These are phyloP conservation scores for Mylabris sibirica DNA, from an alignment of 2,888 invertebrate species.

Conservation along the genomic window DNA sequence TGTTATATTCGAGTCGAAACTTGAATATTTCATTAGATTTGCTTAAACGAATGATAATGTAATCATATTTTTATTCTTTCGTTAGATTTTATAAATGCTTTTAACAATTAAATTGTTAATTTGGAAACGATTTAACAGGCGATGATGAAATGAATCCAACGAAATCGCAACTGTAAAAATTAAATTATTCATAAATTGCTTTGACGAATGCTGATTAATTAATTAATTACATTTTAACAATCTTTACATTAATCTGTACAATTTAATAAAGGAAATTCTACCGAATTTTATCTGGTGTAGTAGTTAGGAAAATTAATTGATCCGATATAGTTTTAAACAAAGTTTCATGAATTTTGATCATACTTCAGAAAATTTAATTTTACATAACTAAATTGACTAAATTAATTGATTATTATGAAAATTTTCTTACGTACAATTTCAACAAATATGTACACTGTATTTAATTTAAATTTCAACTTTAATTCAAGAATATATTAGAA, in stretches of 20 bases:
- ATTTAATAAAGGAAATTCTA: neutral
- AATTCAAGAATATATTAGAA: neutral
- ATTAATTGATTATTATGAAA: neutral
- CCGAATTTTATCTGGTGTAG: neutral
- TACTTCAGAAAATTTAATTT: neutral
- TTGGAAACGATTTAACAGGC: neutral
- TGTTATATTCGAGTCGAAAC: neutral
- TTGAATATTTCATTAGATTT: constrained; percentile 6
- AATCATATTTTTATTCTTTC: neutral
- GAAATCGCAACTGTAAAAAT: neutral
- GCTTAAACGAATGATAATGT: neutral
- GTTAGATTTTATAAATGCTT: neutral
- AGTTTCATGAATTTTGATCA: constrained; percentile 5
- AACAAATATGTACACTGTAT: too few species aligned
- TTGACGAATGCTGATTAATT: neutral
- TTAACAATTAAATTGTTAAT: neutral
- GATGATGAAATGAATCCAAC: neutral
- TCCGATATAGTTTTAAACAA: neutral
- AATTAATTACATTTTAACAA: neutral
- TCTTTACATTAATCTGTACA: neutral
- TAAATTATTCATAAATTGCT: neutral
- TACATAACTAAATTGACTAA: neutral
- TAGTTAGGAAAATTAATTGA: constrained; percentile 5
- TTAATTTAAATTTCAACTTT: too few species aligned
- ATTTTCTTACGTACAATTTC: neutral